Evolutionary conservation across 2,113 vertebrate genomes (phyloP).

Genomic region (Epinephelus lanceolatus): DNA sequence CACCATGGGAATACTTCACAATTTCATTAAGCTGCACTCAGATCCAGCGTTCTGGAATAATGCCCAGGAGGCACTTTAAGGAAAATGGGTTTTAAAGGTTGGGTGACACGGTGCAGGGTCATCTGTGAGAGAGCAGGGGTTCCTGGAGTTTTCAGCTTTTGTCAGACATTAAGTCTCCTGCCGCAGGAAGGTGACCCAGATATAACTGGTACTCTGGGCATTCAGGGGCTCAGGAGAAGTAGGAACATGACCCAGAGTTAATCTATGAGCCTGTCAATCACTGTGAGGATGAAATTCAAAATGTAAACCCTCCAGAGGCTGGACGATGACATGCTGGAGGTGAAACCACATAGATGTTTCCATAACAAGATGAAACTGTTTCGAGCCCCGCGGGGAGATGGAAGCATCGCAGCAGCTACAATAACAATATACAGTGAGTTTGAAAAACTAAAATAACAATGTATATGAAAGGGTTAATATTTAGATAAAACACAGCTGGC

Average conservation of each 20-base stretch:
- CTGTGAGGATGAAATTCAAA: conserved; percentile 5
- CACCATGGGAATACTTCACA: conserved; percentile 43
- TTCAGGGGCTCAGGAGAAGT: conserved; percentile 7
- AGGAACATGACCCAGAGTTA: conserved; percentile 12
- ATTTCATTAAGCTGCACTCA: conserved; percentile 32
- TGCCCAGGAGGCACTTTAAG: conserved; percentile 40
- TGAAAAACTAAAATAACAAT: not conserved
- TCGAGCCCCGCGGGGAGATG: not conserved
- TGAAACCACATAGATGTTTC: not conserved
- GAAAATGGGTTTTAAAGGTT: conserved; percentile 35
- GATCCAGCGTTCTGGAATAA: conserved; percentile 42
- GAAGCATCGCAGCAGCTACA: not conserved
- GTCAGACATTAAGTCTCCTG: conserved; percentile 44
- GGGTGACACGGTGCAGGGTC: conserved; percentile 29
- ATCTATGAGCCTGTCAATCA: conserved; percentile 45
- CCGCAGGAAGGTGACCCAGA: conserved; percentile 28
- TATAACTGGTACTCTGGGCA: conserved; percentile 18
- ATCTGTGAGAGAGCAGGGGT: conserved; percentile 4
- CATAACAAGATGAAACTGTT: not conserved
- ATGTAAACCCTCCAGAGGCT: conserved; percentile 3
- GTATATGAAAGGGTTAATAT: not conserved
- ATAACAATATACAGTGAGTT: not conserved
- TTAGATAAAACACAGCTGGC: not conserved
- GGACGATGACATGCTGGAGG: not conserved
- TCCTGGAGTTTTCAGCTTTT: conserved; percentile 21